Percentiles rank a stretch among this genome's conserved stretches.
phyloP scores from a whole-genome alignment of 2,888 invertebrate genomes.

The Himalopsyche japonica region DNA sequence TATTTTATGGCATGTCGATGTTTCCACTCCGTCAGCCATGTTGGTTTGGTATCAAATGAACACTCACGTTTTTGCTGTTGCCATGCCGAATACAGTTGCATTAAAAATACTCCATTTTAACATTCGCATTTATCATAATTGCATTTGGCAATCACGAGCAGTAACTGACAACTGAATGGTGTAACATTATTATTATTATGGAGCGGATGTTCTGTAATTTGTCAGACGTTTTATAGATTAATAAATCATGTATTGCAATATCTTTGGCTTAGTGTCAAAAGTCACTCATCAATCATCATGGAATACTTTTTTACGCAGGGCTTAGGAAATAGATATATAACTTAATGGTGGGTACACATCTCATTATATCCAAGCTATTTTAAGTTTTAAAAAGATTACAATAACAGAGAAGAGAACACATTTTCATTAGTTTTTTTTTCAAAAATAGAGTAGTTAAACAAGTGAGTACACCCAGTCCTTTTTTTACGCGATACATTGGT shows the following conservation, averaged over 20 bases:
- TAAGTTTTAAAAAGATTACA: too few relatives aligned
- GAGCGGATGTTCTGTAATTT: not conserved
- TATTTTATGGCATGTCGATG: not conserved
- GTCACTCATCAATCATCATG: not conserved
- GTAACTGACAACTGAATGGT: not conserved
- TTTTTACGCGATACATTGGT: too few relatives aligned
- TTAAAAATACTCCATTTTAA: not conserved
- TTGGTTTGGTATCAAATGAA: not conserved
- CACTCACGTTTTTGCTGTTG: not conserved
- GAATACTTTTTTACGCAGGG: too few relatives aligned
- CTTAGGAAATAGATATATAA: too few relatives aligned
- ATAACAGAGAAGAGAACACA: too few relatives aligned
- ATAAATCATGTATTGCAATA: not conserved
- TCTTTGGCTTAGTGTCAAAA: not conserved
- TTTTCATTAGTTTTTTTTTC: too few relatives aligned
- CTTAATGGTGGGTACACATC: too few relatives aligned
- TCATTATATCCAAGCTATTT: too few relatives aligned
- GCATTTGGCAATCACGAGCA: not conserved
- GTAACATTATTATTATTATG: not conserved
- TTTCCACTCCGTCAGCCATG: not conserved
- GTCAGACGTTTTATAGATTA: not conserved
- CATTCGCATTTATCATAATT: constrained; percentile 1
- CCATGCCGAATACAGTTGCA: not conserved
- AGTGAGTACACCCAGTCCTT: too few relatives aligned
- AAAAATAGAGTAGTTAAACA: too few relatives aligned